These are phyloP conservation scores for Chaetogeoica ovagalla DNA, from an alignment of 2,888 invertebrate species.

Conservation along the genomic window DNA sequence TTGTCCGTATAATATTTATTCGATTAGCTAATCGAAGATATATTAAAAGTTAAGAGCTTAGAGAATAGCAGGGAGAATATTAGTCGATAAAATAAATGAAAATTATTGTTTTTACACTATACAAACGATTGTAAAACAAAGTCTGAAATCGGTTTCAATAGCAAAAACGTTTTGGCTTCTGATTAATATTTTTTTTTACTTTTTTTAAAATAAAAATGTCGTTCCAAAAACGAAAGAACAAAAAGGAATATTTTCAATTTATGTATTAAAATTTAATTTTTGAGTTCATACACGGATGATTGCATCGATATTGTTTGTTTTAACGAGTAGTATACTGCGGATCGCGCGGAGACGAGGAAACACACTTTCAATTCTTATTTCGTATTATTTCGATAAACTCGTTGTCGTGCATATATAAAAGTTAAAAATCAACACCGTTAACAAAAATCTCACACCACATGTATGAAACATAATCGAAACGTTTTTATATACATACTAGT, in stretches of 20 bases:
- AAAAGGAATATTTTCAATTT: constrained; percentile 9
- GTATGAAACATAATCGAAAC: neutral
- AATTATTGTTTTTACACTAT: neutral
- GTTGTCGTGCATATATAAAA: too few species aligned
- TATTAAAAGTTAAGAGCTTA: neutral
- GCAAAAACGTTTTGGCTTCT: neutral
- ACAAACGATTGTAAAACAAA: neutral
- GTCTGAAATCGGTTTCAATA: too few species aligned
- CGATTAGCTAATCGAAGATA: neutral
- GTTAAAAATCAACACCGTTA: neutral
- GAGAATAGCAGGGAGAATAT: neutral
- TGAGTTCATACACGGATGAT: neutral
- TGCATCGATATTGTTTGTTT: constrained; percentile 2
- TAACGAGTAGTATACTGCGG: neutral
- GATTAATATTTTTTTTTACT: neutral
- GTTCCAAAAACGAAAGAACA: neutral
- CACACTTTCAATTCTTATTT: too few species aligned
- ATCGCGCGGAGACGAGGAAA: neutral
- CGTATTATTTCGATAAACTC: too few species aligned
- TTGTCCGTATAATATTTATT: too few species aligned
- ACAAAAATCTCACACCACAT: neutral
- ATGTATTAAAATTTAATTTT: neutral
- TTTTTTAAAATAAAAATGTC: neutral
- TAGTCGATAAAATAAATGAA: neutral
- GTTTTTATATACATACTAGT: too few species aligned